A percentile compares a stretch with the other conserved stretches of the same genome.
Evolutionary conservation across 2,113 vertebrate genomes (phyloP).

Genomic region (Lepus timidus): DNA sequence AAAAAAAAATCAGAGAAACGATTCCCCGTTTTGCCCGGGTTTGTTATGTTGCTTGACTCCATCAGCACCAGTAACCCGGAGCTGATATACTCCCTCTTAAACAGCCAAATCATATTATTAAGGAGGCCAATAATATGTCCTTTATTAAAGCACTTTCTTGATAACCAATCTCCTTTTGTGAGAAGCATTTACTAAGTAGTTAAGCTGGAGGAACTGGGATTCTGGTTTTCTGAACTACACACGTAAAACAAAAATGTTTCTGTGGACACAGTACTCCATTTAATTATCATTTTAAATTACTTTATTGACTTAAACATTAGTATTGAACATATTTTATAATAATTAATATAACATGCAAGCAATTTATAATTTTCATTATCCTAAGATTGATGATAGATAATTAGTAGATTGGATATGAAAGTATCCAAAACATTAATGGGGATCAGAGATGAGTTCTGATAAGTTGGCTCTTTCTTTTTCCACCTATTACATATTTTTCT

Average conservation of each 20-base stretch:
- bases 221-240: conserved; percentile 5
- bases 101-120: conserved; percentile 2
- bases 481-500: conserved; percentile 54
- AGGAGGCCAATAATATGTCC: background rate
- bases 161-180: conserved; percentile 10
- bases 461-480: conserved; percentile 53
- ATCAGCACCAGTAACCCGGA: background rate
- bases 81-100: background rate
- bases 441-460: conserved; percentile 44
- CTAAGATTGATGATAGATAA: conserved; percentile 62
- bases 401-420: conserved; percentile 68
- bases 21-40: background rate
- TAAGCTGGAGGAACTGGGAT: conserved; percentile 7
- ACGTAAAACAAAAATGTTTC: conserved; percentile 48
- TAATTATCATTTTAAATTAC: conserved; percentile 69
- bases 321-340: conserved; percentile 58
- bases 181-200: background rate
- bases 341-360: conserved; percentile 42
- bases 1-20: background rate
- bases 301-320: conserved; percentile 63
- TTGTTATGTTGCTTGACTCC: background rate
- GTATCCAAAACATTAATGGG: conserved; percentile 45
- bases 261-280: background rate
- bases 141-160: conserved; percentile 32
- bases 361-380: conserved; percentile 63